Evolutionary conservation across 1,140 invertebrate genomes (phyloP).

Genomic region (Drosophila orosa): DNA sequence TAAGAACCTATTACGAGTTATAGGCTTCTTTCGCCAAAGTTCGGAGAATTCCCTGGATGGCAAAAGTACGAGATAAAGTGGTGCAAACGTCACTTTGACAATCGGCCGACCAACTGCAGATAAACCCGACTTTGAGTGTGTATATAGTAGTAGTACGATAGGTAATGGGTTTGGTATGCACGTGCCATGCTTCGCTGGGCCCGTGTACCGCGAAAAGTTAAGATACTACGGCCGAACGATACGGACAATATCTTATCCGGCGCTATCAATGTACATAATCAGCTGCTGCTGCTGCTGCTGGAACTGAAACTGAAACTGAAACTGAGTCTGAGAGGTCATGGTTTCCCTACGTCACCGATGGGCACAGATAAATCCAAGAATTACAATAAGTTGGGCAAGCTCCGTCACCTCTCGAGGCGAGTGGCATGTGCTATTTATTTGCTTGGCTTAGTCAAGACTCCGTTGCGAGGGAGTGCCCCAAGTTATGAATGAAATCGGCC

Average conservation of each 20-base stretch:
- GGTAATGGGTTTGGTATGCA: constrained; percentile 51
- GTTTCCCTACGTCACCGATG: constrained; percentile 68
- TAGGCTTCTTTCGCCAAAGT: constrained; percentile 46
- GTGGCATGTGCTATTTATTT: constrained; percentile 62
- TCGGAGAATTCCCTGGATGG: constrained; percentile 53
- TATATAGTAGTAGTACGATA: constrained; percentile 42
- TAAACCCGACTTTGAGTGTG: constrained; percentile 52
- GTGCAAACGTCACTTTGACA: constrained; percentile 67
- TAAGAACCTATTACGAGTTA: not conserved
- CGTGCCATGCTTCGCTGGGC: constrained; percentile 60
- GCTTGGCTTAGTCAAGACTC: constrained; percentile 42
- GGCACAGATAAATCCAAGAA: constrained; percentile 42
- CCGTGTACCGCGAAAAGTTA: constrained; percentile 57
- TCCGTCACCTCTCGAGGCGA: constrained; percentile 18
- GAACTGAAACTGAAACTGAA: constrained; percentile 4
- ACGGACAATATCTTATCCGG: constrained; percentile 77
- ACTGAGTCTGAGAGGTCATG: constrained; percentile 57
- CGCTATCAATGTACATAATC: constrained; percentile 77
- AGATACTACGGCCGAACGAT: constrained; percentile 73
- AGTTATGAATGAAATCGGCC: constrained; percentile 74
- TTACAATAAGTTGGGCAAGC: constrained; percentile 52
- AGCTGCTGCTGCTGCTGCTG: constrained; percentile 57
- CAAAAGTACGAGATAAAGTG: constrained; percentile 49
- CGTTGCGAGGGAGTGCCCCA: constrained; percentile 43
- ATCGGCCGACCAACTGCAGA: constrained; percentile 43